Conservation (phyloP, 2,113 vertebrate species). For the Zosterops japonicus region DNA sequence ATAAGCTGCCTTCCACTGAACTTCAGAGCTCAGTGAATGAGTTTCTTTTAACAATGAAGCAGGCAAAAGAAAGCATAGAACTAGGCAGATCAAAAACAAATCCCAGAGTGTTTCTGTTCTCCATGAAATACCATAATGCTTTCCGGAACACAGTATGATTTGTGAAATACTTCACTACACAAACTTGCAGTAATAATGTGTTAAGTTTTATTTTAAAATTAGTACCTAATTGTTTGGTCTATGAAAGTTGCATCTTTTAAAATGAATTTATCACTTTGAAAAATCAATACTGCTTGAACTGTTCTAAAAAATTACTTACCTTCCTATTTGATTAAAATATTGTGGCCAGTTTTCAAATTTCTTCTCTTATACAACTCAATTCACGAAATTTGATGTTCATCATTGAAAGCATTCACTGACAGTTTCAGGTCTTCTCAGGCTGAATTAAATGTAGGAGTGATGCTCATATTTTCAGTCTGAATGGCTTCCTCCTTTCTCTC, state of each 20-base stretch:
- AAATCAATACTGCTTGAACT: not conserved
- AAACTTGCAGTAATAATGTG: not conserved
- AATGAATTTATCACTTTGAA: not conserved
- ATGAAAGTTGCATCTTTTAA: not conserved
- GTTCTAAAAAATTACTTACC: not conserved
- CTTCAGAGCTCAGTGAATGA: not conserved
- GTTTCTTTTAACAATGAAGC: not conserved
- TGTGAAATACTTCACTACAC: not conserved
- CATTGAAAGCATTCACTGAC: not conserved
- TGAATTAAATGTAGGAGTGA: not conserved
- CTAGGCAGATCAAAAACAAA: not conserved
- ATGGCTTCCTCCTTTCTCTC: not conserved
- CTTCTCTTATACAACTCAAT: not conserved
- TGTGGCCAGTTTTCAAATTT: not conserved
- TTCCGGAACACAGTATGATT: not conserved
- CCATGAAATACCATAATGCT: not conserved
- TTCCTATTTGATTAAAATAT: not conserved
- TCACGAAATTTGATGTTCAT: not conserved
- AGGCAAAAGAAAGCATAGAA: not conserved
- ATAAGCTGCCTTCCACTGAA: not conserved
- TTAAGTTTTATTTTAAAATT: not conserved
- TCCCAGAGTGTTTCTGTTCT: not conserved
- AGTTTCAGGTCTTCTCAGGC: not conserved
- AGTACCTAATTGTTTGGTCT: not conserved
- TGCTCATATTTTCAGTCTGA: not conserved